Percentiles rank a stretch among this genome's conserved stretches.
Evolutionary conservation across 2,113 vertebrate genomes (phyloP).

Genomic region (Lophius piscatorius): DNA sequence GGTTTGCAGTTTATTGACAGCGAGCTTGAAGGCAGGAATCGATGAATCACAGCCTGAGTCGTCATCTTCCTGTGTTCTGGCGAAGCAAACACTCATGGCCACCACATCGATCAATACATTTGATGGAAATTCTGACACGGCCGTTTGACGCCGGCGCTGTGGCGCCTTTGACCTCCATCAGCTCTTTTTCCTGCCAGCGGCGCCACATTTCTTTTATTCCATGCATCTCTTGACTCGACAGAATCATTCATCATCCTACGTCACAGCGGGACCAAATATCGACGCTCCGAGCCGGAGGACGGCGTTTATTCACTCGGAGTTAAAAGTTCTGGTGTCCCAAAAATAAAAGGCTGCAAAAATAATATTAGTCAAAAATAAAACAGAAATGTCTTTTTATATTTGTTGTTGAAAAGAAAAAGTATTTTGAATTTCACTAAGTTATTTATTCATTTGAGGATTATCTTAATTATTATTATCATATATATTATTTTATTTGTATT

Average conservation of each 20-base stretch:
- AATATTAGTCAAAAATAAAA: too few species aligned
- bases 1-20: conserved; percentile 14
- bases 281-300: too few species aligned
- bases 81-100: conserved; percentile 4
- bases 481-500: too few species aligned
- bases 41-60: conserved; percentile 11
- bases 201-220: neutral
- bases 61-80: conserved; percentile 5
- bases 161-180: neutral
- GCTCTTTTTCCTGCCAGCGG: neutral
- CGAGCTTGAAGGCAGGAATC: neutral
- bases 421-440: too few species aligned
- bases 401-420: neutral
- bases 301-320: too few species aligned
- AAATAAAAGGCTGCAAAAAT: too few species aligned
- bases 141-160: neutral
- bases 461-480: too few species aligned
- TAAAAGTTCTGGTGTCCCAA: too few species aligned
- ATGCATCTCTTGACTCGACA: too few species aligned
- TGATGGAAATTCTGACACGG: conserved; percentile 9
- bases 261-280: too few species aligned
- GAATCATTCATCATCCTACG: too few species aligned
- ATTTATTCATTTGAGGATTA: too few species aligned
- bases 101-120: conserved; percentile 9
- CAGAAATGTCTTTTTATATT: neutral